Evolutionary conservation across 1,140 invertebrate species (phyloP), one percentile per base, ranked within the genome.

Genomic region (Eurosta solidaginis): DNA sequence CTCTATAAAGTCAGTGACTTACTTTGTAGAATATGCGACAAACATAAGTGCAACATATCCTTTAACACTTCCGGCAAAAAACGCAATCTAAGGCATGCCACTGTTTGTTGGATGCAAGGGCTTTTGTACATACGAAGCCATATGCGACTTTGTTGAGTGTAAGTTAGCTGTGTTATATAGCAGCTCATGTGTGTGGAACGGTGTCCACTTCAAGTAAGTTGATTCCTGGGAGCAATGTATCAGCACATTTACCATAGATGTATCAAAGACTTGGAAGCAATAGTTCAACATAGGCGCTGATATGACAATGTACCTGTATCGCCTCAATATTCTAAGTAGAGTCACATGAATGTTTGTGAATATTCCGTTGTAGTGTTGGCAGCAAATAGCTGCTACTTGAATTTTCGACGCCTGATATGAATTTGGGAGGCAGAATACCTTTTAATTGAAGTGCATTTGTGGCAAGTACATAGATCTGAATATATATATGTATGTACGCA

Each of bases 11-110:
- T 68, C 12, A 12, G 54, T 22, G 54, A n/a, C 17, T 59, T n/a
- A n/a, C n/a, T n/a, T n/a, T n/a, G n/a, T n/a, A n/a, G n/a, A n/a
- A 17, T 10, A 25, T 59, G 54, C 33, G 59, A 9, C 33, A 68
- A 68, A 68, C 59, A 40, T 33, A 22, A 68, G 59, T 68, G 59
- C 59, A 68, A 68, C 59, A 68, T 40, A 68, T 68, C 59, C 59
- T 40, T 68, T 68, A 68, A 68, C 59, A 68, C 59, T 68, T 68
- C 59, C 59, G 59, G 59, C 17, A 68, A 68, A 6, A 36, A 14
- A 68, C 22, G n/a, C 59, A 68, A 47, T 1, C 45, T 12, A 47
- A 47, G n/a, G 45, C 7, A 47, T 47, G 14, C 7, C 14, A 17
- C n/a, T n/a, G n/a, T n/a, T n/a, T n/a, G n/a, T 17, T 17, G 7